Conservation (phyloP, 2,797 vertebrate species). For the Anguilla megastoma region DNA sequence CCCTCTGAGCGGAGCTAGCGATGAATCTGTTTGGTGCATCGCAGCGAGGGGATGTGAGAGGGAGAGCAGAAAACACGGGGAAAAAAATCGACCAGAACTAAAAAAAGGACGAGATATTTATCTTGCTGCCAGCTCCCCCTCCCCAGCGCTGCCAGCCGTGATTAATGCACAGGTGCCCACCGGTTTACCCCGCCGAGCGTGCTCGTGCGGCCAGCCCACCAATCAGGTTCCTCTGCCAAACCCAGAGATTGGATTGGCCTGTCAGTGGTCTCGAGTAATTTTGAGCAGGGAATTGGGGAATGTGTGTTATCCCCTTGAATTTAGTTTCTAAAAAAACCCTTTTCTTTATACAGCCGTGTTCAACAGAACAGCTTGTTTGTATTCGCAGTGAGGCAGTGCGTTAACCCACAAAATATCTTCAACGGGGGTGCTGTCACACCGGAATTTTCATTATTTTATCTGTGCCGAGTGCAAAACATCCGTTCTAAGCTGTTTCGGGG, state of each 20-base stretch:
- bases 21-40: background rate
- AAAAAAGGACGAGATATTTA: conserved; percentile 36
- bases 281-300: conserved; percentile 25
- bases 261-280: conserved; percentile 30
- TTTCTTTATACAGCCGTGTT: background rate
- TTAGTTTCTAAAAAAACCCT: background rate
- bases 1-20: background rate
- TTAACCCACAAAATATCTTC: background rate
- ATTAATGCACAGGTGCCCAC: conserved; percentile 68
- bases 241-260: conserved; percentile 44
- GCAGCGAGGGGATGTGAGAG: background rate
- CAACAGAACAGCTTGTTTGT: background rate
- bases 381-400: background rate
- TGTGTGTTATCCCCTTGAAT: conserved; percentile 9
- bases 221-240: conserved; percentile 47
- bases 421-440: background rate
- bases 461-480: background rate
- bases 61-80: background rate
- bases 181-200: conserved; percentile 54
- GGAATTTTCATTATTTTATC: background rate
- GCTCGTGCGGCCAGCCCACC: conserved; percentile 41
- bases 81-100: background rate
- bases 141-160: conserved; percentile 60
- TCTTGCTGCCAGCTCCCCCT: conserved; percentile 33
- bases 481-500: background rate